Base-by-base conservation (phyloP, 1,140 invertebrate genomes). In the Drosophila orena region DNA sequence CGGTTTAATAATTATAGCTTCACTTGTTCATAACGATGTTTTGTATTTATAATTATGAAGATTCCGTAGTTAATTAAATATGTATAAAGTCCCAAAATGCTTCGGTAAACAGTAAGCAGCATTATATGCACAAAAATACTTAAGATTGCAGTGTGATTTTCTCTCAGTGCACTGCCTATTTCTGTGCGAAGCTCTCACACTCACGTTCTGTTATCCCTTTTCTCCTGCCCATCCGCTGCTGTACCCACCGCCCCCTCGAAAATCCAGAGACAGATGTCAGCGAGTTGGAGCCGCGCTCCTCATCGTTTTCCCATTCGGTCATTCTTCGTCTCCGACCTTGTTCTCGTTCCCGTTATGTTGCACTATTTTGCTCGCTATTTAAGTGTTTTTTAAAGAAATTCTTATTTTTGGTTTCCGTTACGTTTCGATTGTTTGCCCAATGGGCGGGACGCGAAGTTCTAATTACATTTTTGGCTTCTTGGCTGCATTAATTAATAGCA, bases 301-400 rank as follows among this genome's bases (percentile, higher is more conserved):
- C 86, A 52, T 91, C 90, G 57, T 91, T 91, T 54, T 79, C 90
- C 68, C 91, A 81, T 77, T 75, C 75, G 90, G 90, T 91, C 81
- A 90, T 78, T 75, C 72, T 57, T 62, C 17, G 43, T 54, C 47
- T 55, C 27, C 64, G 44, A 22, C 27, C 44, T 47, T 3, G 30
- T 30, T 6, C 43, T 43, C 37, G 12, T 38, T 44, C 22, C 57
- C 54, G 57, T 55, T 72, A 40, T 58, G 30, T 30, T 30, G 30
- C 30, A 10, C 22, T 22, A 14, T 46, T 54, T 47, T 43, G 34
- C 27, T 34, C 6, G 24, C 54, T 38, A 12, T 24, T 17, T 22
- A 17, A 24, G 15, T 53, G 12, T 37, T 0, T 40, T 35, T 49
- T 59, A 65, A 50, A 8, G 53, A 15, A 30, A 5, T 2, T 57